Evolutionary conservation across 2,888 invertebrate genomes (phyloP), one percentile per base, ranked within the genome.

Genomic region (Diadegma fenestrale): DNA sequence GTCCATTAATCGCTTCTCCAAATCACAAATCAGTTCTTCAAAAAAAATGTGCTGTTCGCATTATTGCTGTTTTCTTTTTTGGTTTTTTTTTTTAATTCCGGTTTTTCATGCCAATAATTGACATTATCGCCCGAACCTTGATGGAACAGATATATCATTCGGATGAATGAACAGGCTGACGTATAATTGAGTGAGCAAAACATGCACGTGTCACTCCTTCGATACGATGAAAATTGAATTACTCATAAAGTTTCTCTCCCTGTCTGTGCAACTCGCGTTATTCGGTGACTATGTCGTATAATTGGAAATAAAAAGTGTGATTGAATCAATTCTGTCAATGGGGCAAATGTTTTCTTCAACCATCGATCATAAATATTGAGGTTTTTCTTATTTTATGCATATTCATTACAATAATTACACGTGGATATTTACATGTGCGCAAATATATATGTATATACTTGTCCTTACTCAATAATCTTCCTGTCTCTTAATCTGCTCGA

Each of bases 401-500:
- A 61, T 73, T 7, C n/a, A 54, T 54, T 26, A 54, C 26, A 66
- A 51, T 30, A 26, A 54, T 54, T 54, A 41, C 22, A 66, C 19
- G 37, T 66, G 66, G 54, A 37, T 51, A 26, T 51, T 19, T 54
- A 5, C 43, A 14, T 17, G 45, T 14, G 68, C 26, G 19, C 33
- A 26, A 61, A 72, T 51, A 43, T 26, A 41, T 26, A 22, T 45
- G 41, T 12, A 22, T 14, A 51, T 43, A 68, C 22, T 69, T 68
- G 68, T 43, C 81, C 81, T 85, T 78, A 69, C 85, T 78, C 82
- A 82, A 82, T 75, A 82, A 85, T 82, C 81, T 78, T 82, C 78
- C 69, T 69, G 81, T 81, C 78, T 79, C 68, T 66, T 71, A 63
- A 85, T 61, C 79, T 66, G 72, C 88, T 89, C 86, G 84, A 88